Conservation (phyloP, 2,113 vertebrate species). For the Podilymbus podiceps region DNA sequence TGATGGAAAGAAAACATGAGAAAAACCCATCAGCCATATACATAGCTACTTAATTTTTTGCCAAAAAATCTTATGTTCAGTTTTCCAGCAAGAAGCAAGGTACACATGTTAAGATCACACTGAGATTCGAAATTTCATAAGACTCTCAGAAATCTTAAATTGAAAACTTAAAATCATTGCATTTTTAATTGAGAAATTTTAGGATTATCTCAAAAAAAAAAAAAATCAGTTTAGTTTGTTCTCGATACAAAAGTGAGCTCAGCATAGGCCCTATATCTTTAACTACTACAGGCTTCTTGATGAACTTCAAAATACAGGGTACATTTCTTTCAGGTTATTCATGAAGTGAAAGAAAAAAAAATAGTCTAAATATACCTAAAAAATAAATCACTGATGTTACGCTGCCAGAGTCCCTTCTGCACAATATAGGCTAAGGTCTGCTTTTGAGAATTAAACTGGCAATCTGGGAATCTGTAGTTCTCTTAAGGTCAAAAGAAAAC, state of each 20-base stretch:
- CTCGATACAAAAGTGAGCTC: not conserved
- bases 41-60: not conserved
- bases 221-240: not conserved
- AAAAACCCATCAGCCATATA: not conserved
- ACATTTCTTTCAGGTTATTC: not conserved
- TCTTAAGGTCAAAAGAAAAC: not conserved
- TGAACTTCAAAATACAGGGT: not conserved
- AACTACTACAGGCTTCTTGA: not conserved
- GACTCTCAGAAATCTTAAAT: not conserved
- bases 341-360: not conserved
- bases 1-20: not conserved
- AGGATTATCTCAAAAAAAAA: not conserved
- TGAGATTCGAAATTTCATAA: not conserved
- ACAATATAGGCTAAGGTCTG: not conserved
- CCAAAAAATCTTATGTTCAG: not conserved
- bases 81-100: not conserved
- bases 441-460: not conserved
- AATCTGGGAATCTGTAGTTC: not conserved
- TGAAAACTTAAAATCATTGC: not conserved
- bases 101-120: not conserved
- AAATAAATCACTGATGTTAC: not conserved
- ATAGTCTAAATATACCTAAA: not conserved
- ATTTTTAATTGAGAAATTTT: not conserved
- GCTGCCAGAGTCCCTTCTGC: not conserved
- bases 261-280: not conserved